Base-by-base conservation (phyloP, 2,113 vertebrate genomes). In the Hirundichthys speculiger region DNA sequence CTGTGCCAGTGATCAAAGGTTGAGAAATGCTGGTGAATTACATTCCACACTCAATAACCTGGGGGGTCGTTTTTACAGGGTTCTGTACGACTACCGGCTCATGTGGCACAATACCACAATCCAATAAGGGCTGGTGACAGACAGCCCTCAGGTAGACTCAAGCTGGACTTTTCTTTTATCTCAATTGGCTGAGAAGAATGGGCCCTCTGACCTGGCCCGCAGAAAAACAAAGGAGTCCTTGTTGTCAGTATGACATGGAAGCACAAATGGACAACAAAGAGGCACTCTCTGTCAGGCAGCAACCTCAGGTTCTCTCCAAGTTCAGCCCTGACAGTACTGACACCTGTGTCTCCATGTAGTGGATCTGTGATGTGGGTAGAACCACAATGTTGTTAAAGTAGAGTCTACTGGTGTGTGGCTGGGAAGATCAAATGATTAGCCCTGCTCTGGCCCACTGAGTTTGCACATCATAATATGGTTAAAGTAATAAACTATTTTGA, bases 201-300 rank as follows among this genome's bases (percentile, higher is more conserved):
- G 51, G 71, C 76, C 66, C 82, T 78, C 47, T 78, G 73, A 79
- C 70, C 79, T 15, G 47, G 46, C 57, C 69, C 51, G 4, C 65
- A 64, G 49, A 55, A 47, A 55, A 27, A 74, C 61, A 90, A 82
- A 72, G 61, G 66, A 65, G 52, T 64, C 87, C 72, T 86, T 90
- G 87, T 86, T 81, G 58, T 75, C 54, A 55, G 42, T 25, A 20
- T 52, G 57, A 52, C 47, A 64, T 6, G 13, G 59, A 19, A 52
- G 51, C 51, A 67, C 22, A n/a, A 7, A 13, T 38, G 18, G 62
- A 64, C 53, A 64, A 85, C 77, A 88, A 79, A 82, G 77, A 69
- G 46, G 42, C 58, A 18, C 48, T 82, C 55, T 75, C 56, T 72
- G 58, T 43, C 0, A 1, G 53, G 4, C 49, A 42, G 42, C 18